These are phyloP conservation scores for Pocillopora grandis DNA, from an alignment of 92 coral and sea anemone species.

Conservation along the genomic window DNA sequence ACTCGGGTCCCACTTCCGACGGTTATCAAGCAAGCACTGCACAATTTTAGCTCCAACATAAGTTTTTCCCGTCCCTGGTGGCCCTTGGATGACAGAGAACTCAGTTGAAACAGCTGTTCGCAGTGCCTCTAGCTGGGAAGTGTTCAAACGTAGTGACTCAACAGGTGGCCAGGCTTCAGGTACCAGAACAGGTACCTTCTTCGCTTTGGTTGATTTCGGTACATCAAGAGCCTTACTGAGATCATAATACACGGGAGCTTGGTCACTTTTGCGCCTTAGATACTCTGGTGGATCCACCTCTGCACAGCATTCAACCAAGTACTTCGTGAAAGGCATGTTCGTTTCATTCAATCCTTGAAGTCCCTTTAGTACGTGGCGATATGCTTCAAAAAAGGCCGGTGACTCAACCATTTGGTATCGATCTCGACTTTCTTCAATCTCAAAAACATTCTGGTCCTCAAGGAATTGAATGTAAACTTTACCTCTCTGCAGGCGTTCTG, in stretches of 20 bases:
- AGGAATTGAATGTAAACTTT: constrained; percentile 52
- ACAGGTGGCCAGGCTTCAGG: constrained; percentile 60
- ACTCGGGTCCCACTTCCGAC: constrained; percentile 35
- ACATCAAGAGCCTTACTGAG: constrained; percentile 32
- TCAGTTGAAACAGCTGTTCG: constrained; percentile 74
- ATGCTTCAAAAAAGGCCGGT: constrained; percentile 79
- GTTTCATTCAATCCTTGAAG: constrained; percentile 59
- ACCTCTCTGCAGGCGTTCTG: constrained; percentile 54
- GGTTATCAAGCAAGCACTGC: constrained; percentile 48
- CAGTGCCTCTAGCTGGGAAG: constrained; percentile 71
- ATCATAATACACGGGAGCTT: constrained; percentile 45
- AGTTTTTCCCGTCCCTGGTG: constrained; percentile 85
- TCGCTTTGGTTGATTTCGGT: not conserved
- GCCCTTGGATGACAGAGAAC: constrained; percentile 83
- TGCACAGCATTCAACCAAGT: constrained; percentile 64
- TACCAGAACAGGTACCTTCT: constrained; percentile 35
- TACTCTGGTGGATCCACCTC: constrained; percentile 71
- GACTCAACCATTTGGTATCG: constrained; percentile 73
- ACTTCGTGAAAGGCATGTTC: constrained; percentile 69
- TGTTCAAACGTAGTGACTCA: constrained; percentile 50
- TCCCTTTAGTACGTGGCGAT: constrained; percentile 76
- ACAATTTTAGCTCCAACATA: constrained; percentile 77
- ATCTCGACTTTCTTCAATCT: constrained; percentile 42
- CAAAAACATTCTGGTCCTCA: constrained; percentile 57
- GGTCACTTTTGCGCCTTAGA: constrained; percentile 32